These are phyloP conservation scores for Drepana arcuata DNA, from an alignment of 1,140 invertebrate genomes.

Conservation along the genomic window DNA sequence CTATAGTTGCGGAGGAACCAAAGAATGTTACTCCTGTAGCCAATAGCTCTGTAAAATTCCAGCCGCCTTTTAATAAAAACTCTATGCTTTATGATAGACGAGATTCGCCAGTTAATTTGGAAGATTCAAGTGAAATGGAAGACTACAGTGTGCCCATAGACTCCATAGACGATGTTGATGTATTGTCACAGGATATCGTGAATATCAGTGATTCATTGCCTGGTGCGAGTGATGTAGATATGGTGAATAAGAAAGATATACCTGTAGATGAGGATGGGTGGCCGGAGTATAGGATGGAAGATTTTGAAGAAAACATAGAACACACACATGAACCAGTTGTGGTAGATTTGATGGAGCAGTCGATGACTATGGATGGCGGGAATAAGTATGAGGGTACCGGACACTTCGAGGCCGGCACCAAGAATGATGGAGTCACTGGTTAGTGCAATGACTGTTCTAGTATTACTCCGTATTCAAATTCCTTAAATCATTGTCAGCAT, in stretches of 20 bases:
- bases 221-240: constrained; percentile 17
- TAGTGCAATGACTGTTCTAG: no score
- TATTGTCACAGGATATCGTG: constrained; percentile 17
- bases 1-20: constrained; percentile 25
- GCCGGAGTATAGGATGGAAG: constrained; percentile 54
- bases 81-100: constrained; percentile 24
- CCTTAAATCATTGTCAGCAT: no score
- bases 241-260: constrained; percentile 24
- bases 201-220: constrained; percentile 29
- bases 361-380: constrained; percentile 8
- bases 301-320: constrained; percentile 44
- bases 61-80: constrained; percentile 37
- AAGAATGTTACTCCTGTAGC: constrained; percentile 23
- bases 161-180: constrained; percentile 26
- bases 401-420: constrained; percentile 78
- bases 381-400: constrained; percentile 66
- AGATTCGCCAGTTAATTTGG: constrained; percentile 8
- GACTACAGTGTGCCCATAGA: constrained; percentile 38
- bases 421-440: constrained; percentile 83
- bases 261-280: constrained; percentile 55
- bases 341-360: constrained; percentile 35
- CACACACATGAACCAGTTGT: constrained; percentile 12
- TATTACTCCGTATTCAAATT: no score
- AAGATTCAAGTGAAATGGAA: constrained; percentile 19
- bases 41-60: constrained; percentile 55